A percentile compares a stretch with the other conserved stretches of the same genome.
Conservation (phyloP, 2,113 vertebrate genomes). For the Pelvicachromis taeniatus region DNA sequence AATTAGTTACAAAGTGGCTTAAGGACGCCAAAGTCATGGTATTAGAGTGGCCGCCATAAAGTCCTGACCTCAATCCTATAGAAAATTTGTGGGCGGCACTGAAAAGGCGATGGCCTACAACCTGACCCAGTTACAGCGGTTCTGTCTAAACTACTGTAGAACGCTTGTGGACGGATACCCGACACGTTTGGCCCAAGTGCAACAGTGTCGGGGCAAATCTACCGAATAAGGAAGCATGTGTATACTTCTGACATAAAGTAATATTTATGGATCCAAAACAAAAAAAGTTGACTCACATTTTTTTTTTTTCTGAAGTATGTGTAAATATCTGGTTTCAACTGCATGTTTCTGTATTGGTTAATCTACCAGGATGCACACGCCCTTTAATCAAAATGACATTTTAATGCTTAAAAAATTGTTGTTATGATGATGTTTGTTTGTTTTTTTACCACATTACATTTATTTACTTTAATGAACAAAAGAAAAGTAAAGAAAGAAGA, state of each 20-base stretch:
- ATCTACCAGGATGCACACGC: neutral
- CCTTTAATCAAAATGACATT: neutral
- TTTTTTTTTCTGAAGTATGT: neutral
- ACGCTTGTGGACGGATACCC: neutral
- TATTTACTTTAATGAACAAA: neutral
- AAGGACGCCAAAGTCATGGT: neutral
- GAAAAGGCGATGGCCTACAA: neutral
- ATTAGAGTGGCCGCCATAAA: neutral
- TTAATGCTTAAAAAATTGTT: no score
- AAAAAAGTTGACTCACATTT: neutral
- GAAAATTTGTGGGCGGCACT: neutral
- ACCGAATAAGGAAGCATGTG: neutral
- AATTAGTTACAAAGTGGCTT: neutral
- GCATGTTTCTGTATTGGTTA: neutral
- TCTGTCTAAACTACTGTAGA: rapidly evolving
- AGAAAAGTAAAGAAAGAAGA: neutral
- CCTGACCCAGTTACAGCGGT: neutral
- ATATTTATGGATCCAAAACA: neutral
- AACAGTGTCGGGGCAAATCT: neutral
- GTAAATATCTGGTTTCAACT: neutral
- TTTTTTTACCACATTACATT: neutral
- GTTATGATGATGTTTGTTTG: no score
- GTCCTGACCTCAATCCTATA: neutral
- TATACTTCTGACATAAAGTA: neutral
- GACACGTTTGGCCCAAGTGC: neutral